phyloP scores from a whole-genome alignment of 1,140 invertebrate genomes.

The Meteorus sp. region DNA sequence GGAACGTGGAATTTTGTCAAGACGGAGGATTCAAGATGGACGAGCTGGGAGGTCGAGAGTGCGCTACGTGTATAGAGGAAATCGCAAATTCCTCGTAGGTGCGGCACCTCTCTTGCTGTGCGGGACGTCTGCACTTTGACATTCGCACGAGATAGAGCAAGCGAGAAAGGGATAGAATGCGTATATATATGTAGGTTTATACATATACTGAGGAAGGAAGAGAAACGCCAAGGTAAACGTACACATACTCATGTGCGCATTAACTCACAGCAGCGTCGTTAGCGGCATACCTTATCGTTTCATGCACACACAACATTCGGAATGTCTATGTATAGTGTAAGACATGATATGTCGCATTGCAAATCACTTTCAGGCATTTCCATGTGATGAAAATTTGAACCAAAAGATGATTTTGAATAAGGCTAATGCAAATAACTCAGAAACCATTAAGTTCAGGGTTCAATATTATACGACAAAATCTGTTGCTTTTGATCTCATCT shows the following conservation, averaged over 20 bases:
- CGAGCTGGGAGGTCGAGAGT: conserved; percentile 26
- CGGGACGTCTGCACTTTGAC: conserved; percentile 10
- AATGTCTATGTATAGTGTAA: no score
- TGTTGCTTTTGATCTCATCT: no score
- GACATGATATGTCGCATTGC: no score
- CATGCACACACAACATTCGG: conserved; percentile 35
- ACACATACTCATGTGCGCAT: conserved; percentile 31
- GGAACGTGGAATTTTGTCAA: conserved; percentile 30
- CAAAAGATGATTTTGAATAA: no score
- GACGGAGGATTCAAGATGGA: conserved; percentile 22
- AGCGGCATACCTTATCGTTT: conserved; percentile 51
- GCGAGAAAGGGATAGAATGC: neutral
- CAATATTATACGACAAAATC: no score
- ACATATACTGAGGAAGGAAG: neutral
- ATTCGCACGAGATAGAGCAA: conserved; percentile 16
- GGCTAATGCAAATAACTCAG: no score
- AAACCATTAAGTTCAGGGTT: no score
- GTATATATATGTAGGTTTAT: no score
- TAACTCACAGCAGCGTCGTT: conserved; percentile 48
- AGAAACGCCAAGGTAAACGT: conserved; percentile 13
- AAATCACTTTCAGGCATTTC: no score
- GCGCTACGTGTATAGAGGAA: conserved; percentile 34
- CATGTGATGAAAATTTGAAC: no score
- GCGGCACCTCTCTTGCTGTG: conserved; percentile 32
- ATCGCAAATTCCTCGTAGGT: conserved; percentile 50